Conservation (phyloP, 2,888 invertebrate genomes). For the Zygaena filipendulae region DNA sequence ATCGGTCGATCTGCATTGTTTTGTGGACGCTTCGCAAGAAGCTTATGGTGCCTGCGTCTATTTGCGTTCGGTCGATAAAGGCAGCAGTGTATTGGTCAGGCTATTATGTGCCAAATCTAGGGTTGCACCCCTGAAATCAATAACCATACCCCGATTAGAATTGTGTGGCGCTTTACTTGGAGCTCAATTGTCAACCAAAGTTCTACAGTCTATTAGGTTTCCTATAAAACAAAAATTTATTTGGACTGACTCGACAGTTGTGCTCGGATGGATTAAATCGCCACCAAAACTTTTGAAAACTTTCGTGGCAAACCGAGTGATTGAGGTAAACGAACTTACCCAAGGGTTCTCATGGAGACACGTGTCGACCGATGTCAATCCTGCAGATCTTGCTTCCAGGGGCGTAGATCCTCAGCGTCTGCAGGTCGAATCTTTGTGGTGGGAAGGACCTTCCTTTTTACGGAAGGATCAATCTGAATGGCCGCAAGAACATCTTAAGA, state of each 20-base stretch:
- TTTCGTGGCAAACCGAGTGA: conserved; percentile 13
- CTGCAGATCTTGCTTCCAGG: too few species aligned
- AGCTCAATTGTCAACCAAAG: too few species aligned
- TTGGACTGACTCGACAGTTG: conserved; percentile 15
- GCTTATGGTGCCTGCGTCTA: conserved; percentile 16
- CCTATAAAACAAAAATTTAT: too few species aligned
- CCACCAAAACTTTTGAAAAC: conserved; percentile 8
- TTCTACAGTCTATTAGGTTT: too few species aligned
- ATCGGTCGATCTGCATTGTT: conserved; percentile 13
- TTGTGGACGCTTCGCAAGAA: conserved; percentile 13
- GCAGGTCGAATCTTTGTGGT: conserved; percentile 2
- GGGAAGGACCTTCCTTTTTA: conserved; percentile 9
- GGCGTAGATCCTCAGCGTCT: conserved; percentile 1
- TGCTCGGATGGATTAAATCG: conserved; percentile 11
- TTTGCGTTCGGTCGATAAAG: conserved; percentile 2
- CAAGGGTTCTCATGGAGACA: conserved; percentile 13
- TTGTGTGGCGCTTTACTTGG: too few species aligned
- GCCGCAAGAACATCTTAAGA: conserved; percentile 4
- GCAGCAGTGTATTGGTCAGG: conserved; percentile 6
- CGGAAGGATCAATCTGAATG: conserved; percentile 3
- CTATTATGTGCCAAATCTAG: conserved; percentile 8
- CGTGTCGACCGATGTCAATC: conserved; percentile 9
- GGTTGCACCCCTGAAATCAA: too few species aligned
- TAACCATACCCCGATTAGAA: too few species aligned
- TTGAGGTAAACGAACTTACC: conserved; percentile 10